phyloP scores from a whole-genome alignment of 2,888 invertebrate species.

The Neoscelio sp. region DNA sequence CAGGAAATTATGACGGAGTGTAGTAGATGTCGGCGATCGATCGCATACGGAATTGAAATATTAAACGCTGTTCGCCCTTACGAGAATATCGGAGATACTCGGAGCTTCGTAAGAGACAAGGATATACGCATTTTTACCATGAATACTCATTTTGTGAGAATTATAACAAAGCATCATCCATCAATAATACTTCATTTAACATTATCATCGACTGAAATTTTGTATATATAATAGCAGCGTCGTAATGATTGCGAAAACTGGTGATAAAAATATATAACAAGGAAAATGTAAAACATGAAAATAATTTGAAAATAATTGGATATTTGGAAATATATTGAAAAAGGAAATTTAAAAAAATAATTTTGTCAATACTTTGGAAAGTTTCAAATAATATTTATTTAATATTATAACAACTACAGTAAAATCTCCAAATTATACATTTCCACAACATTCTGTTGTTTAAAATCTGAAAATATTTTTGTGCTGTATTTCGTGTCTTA shows the following conservation, averaged over 20 bases:
- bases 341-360: no score
- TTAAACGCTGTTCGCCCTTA: conserved; percentile 55
- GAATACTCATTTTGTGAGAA: conserved; percentile 21
- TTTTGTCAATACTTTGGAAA: no score
- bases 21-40: conserved; percentile 57
- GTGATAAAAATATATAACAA: background rate
- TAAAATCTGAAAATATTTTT: no score
- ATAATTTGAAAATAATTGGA: no score
- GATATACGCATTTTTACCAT: conserved; percentile 9
- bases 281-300: background rate
- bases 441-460: no score
- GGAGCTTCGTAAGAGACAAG: conserved; percentile 19
- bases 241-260: background rate
- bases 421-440: no score
- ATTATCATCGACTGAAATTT: conserved; percentile 21
- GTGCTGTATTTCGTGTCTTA: no score
- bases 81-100: conserved; percentile 41
- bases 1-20: conserved; percentile 55
- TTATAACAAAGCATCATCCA: conserved; percentile 2
- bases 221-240: background rate
- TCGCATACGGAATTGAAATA: conserved; percentile 61
- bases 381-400: no score
- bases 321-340: no score
- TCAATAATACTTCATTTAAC: conserved; percentile 14
- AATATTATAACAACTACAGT: no score